Conservation (phyloP, 2,888 invertebrate genomes). For the Oscheius myriophilus region DNA sequence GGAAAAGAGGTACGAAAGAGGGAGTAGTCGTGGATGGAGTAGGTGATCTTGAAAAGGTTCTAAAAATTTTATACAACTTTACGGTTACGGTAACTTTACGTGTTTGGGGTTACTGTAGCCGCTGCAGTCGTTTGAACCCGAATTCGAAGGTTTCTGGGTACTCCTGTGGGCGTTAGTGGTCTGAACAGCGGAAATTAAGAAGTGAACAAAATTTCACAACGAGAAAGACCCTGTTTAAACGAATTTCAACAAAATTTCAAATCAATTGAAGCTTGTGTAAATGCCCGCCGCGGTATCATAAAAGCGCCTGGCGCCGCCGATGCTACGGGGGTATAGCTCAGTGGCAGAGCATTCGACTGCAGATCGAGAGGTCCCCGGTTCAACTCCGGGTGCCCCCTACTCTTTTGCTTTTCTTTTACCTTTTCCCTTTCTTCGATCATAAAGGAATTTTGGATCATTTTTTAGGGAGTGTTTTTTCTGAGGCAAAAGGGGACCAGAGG, state of each 20-base stretch:
- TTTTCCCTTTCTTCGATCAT: too few relatives aligned
- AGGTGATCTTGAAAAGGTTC: background rate
- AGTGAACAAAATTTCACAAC: too few relatives aligned
- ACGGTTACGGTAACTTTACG: background rate
- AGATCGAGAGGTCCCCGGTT: conserved; percentile 69
- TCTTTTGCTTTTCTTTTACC: too few relatives aligned
- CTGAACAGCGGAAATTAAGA: background rate
- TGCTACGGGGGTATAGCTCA: conserved; percentile 68
- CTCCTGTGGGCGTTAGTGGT: conserved; percentile 2
- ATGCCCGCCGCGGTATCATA: too few relatives aligned
- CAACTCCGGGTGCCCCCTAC: conserved; percentile 44
- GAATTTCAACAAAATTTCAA: too few relatives aligned
- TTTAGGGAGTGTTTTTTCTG: too few relatives aligned
- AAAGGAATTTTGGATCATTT: too few relatives aligned
- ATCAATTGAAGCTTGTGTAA: too few relatives aligned
- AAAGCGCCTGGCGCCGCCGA: too few relatives aligned
- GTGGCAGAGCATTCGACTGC: conserved; percentile 70
- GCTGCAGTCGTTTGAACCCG: background rate
- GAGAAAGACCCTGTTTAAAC: too few relatives aligned
- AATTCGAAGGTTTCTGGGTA: conserved; percentile 2
- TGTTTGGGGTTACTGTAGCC: background rate
- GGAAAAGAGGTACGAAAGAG: conserved; percentile 22
- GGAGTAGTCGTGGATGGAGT: conserved; percentile 10
- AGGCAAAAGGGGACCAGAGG: too few relatives aligned
- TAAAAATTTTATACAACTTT: too few relatives aligned